Evolutionary conservation across 2,113 vertebrate species (phyloP), one percentile per base, ranked within the genome.

Genomic region (Lamprotornis superbus): DNA sequence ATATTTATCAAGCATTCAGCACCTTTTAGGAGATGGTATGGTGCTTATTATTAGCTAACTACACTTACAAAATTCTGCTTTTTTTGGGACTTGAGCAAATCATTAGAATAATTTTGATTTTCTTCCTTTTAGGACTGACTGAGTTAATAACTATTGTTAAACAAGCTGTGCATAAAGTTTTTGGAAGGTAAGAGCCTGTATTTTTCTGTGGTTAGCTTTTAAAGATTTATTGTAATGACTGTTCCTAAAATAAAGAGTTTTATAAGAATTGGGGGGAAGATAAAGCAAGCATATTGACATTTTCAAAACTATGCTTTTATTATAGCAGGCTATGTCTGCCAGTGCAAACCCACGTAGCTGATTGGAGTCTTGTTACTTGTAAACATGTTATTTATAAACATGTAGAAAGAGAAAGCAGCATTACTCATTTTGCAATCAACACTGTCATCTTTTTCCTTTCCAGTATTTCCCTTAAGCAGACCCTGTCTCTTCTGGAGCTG

Each of bases 1-100:
- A 81, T 99, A 99, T 96, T 98, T 99, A 90, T 99, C 99, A 65
- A 99, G 99, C 91, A 99, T 99, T 96, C 99, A 99, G 44, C 99
- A 99, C 89, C 99, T 99, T 30, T 97, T 99, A 65, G 99, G 99
- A 98, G 99, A 99, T 19, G 99, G 99, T 99, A 97, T 93, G 97
- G 50, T 71, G 44, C n/a, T 90, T 73, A 25, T n/a, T 90, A 6
- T 70, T 20, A 84, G 47, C 42, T 95, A 64, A 74, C 20, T 69
- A 57, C 12, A 24, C 65, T 75, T 93, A 52, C 0, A 77, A 71
- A 89, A 61, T 52, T 28, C 27, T 44, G 20, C 47, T 87, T 84
- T 40, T 80, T 52, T 67, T 27, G 63, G 27, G 59, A 79, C 20
- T 90, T 87, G 28, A 83, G 52, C 21, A 88, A 64, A 93, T 75